Conservation (phyloP, 2,888 invertebrate genomes). For the Nezara viridula region DNA sequence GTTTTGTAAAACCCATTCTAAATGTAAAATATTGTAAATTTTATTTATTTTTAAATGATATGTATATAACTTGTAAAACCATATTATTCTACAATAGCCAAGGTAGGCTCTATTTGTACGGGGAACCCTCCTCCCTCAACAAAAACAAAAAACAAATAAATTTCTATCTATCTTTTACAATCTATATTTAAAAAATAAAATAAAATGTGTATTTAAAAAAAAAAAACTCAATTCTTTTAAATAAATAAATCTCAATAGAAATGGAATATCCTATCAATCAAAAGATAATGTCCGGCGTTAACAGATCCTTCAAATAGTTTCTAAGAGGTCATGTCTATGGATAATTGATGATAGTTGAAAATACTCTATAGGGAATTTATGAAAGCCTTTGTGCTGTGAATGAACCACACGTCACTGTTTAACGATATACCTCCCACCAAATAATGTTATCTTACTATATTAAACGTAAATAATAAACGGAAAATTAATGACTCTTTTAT, state of each 20-base stretch:
- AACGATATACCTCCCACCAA: not conserved
- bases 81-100: too few relatives aligned
- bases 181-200: too few relatives aligned
- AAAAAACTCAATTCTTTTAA: not conserved
- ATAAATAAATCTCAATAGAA: not conserved
- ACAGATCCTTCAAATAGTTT: not conserved
- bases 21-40: too few relatives aligned
- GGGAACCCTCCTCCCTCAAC: too few relatives aligned
- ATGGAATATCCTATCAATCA: not conserved
- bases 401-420: not conserved
- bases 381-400: not conserved
- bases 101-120: too few relatives aligned
- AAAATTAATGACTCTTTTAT: not conserved
- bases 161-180: too few relatives aligned
- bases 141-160: too few relatives aligned
- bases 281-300: not conserved
- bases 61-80: too few relatives aligned
- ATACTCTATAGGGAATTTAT: not conserved
- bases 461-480: not conserved
- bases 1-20: too few relatives aligned
- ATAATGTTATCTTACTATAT: not conserved
- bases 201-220: too few relatives aligned
- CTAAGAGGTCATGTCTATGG: slow-evolving; percentile 1
- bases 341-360: not conserved
- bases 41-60: too few relatives aligned